Evolutionary conservation across 1,140 invertebrate species (phyloP), one percentile per base, ranked within the genome.

Genomic region (Hyles euphorbiae): DNA sequence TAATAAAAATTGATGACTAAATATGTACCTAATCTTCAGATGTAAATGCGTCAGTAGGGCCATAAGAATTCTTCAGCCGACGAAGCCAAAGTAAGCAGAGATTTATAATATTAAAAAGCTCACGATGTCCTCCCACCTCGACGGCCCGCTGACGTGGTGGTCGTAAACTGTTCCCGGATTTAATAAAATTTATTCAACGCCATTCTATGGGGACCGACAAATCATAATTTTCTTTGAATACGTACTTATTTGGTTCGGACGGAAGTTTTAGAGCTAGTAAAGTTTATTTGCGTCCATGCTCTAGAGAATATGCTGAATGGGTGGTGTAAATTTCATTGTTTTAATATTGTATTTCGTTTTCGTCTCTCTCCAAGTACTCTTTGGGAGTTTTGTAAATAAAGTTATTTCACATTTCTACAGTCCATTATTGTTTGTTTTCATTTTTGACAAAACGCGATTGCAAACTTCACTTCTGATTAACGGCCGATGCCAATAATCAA

Each of bases 141-240:
- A 67, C 67, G 58, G 67, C 56, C 32, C 60, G 80, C 78, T 82
- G 79, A 83, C 72, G 71, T 70, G 63, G 69, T 69, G 68, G 61
- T 86, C 83, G 74, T 86, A 86, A 83, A 86, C 78, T 78, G 75
- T 67, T 80, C 74, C 70, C 68, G 76, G 79, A 86, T 83, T 86
- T 83, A 86, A 86, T 83, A 86, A 83, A 86, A 86, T 86, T 86
- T 83, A 86, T 86, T 83, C 76, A 76, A 72, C 71, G 65, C 62
- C 72, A 63, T 74, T 74, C 78, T 83, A 77, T 71, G 68, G 78
- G 74, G 81, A 69, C 75, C 76, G 75, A 83, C 81, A 82, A 86
- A 86, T 86, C 83, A 86, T 86, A 83, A 86, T 81, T 83, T 69
- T 74, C 73, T 64, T 69, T 62, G 75, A 81, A 86, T 81, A 81